Evolutionary conservation across 2,113 vertebrate genomes (phyloP).

Genomic region (Dendropsophus ebraccatus): DNA sequence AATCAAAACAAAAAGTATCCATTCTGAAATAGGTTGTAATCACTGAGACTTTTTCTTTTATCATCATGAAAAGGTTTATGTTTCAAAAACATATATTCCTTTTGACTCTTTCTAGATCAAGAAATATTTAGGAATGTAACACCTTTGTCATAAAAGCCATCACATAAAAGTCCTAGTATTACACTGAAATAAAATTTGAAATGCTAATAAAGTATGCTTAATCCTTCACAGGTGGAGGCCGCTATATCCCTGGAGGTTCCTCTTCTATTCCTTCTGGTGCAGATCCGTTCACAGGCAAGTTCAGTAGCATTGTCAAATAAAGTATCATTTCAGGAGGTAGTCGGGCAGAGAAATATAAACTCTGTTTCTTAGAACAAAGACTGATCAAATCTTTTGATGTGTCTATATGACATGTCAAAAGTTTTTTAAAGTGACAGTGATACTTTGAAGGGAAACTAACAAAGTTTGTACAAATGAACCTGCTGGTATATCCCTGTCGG

Average conservation of each 20-base stretch:
- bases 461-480: no score
- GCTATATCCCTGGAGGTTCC: slow-evolving; percentile 89
- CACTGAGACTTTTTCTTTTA: neutral
- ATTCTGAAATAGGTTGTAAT: neutral
- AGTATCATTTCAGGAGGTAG: neutral
- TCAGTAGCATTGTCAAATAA: no score
- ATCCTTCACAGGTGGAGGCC: slow-evolving; percentile 80
- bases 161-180: neutral
- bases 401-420: no score
- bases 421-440: no score
- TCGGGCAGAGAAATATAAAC: neutral
- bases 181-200: neutral
- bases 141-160: neutral
- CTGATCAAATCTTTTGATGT: no score
- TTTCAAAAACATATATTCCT: neutral
- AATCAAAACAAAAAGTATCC: neutral
- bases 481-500: no score
- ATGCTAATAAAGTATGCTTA: neutral
- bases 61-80: neutral
- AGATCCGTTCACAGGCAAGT: slow-evolving; percentile 92
- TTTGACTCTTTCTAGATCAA: neutral
- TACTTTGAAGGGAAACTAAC: no score
- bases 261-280: slow-evolving; percentile 70
- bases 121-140: neutral
- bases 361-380: no score